Base-by-base conservation (phyloP, 2,888 invertebrate genomes). In the Caenorhabditis plicata region DNA sequence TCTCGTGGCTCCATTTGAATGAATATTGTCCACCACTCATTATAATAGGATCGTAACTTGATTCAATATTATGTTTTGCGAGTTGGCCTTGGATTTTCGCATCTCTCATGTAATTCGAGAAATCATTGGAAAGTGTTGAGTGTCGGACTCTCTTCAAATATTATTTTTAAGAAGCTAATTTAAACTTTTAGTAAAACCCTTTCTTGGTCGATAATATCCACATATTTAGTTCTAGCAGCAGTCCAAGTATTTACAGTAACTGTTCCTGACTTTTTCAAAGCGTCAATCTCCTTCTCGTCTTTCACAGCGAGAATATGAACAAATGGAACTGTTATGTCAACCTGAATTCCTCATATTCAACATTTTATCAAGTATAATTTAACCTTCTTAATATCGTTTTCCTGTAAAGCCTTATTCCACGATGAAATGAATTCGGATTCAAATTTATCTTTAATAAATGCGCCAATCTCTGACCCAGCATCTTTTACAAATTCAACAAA, bases 11-110 rank as follows among this genome's bases (percentile, higher is more conserved):
- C 83, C 96, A 98, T 83, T 98, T 99, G 39, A 99, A 86, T 79
- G 89, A 90, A 84, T 96, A 98, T 80, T 90, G 88, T n/a, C 95
- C 96, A 8, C 98, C 98, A 29, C 95, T 96, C 82, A 98, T 98
- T 77, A 99, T 92, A 54, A 99, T 99, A 0, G 98, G 91, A 0
- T 95, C 93, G 82, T 96, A 99, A 81, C 96, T 98, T 88, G 93
- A 91, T 80, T 98, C 96, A 3, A 92, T 89, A 3, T 88, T 49
- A 13, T 67, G 61, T 29, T 65, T 68, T 4, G 53, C 52, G 39
- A 77, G 29, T 7, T 50, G n/a, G 9, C 87, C 83, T 94, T 95
- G 91, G 83, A 92, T 94, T 83, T 96, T 95, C 81, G 93, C 93
- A 81, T 94, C 92, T n/a, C 88, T 87, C 75, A 94, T 87, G 0